Evolutionary conservation across 2,797 vertebrate genomes (phyloP), one percentile per base, ranked within the genome.

Genomic region (Hypotaenidia okinawae): DNA sequence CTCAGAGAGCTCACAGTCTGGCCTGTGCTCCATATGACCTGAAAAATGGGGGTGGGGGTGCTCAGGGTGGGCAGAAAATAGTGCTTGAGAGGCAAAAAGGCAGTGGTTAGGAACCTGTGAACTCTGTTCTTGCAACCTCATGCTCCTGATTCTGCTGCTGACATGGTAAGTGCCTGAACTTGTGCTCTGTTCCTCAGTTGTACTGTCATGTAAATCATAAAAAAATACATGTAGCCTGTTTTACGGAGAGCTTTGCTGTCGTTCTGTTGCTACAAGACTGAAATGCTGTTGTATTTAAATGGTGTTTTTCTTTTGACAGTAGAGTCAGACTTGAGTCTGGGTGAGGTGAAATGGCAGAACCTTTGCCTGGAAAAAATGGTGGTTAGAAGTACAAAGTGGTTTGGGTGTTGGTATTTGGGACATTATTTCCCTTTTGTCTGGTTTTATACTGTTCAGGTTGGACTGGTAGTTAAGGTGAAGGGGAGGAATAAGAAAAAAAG

Each of bases 381-480:
- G 17, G 13, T 66, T 86, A 61, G 32, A 61, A 74, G 25, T 74
- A 45, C 52, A 11, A 63, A 75, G 41, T 81, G 30, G 7, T 68
- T 66, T 87, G 68, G 72, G 21, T 28, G 4, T 35, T 86, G 55
- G 21, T 45, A 33, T 75, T 76, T 67, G 43, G 47, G 55, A 81
- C 91, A 27, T 88, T 58, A 62, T 75, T 87, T 90, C 51, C 32
- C 21, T 51, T 75, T 84, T 82, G 35, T 63, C 69, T 88, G 13
- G 8, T 86, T 73, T 93, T 62, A 24, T 49, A 16, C 55, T 47
- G 32, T 81, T 90, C 47, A 51, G n/a, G 52, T 91, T 86, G 37
- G 58, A 74, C 35, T 83, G 57, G 68, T 54, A 64, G 25, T 85
- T 92, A 64, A 89, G 39, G 17, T 87, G 58, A 87, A 94, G 43